These are phyloP conservation scores for Chaetura pelagica DNA, from an alignment of 2,113 vertebrate species.

Conservation along the genomic window DNA sequence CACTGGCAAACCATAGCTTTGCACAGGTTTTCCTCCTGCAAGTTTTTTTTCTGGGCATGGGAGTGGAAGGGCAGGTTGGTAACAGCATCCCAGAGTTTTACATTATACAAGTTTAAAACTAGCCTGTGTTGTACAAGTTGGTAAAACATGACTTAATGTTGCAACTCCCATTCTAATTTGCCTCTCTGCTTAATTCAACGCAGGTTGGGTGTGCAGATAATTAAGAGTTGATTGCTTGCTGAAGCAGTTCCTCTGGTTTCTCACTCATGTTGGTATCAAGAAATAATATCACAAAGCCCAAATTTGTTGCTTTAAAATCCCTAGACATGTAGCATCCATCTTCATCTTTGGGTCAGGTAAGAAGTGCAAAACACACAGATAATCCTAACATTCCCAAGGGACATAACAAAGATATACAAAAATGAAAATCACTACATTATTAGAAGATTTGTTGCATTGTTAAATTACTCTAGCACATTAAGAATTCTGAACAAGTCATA, in stretches of 20 bases:
- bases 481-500: not conserved
- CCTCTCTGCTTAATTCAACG: not conserved
- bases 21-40: not conserved
- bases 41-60: not conserved
- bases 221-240: not conserved
- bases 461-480: not conserved
- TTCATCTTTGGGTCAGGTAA: not conserved
- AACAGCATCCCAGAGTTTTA: not conserved
- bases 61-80: not conserved
- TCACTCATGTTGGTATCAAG: not conserved
- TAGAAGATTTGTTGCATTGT: not conserved
- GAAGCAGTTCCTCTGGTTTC: not conserved
- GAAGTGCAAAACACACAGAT: not conserved
- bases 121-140: not conserved
- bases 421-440: not conserved
- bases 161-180: not conserved
- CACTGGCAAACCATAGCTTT: not conserved
- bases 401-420: not conserved
- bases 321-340: not conserved
- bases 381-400: not conserved
- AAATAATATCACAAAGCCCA: not conserved
- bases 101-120: not conserved
- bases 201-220: not conserved
- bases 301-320: not conserved
- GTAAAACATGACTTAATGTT: not conserved